Percentiles rank a stretch among this genome's conserved stretches.
Evolutionary conservation across 2,797 vertebrate species (phyloP).

Genomic region (Rallus crepitans): DNA sequence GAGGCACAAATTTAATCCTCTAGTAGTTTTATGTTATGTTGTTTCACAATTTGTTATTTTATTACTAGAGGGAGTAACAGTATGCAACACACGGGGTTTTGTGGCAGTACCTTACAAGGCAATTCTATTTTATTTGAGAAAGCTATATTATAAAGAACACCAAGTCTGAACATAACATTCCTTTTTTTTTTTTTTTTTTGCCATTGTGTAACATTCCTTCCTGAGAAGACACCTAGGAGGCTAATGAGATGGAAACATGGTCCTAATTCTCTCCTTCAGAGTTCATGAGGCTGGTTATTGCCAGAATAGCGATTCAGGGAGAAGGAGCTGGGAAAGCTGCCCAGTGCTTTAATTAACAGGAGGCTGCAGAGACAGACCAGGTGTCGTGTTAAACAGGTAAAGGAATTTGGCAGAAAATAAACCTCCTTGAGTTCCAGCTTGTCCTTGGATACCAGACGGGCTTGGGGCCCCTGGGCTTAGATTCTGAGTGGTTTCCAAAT

Average conservation of each 20-base stretch:
- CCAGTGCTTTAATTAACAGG: background rate
- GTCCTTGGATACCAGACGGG: too few relatives aligned
- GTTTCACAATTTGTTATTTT: background rate
- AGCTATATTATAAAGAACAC: background rate
- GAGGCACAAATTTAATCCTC: background rate
- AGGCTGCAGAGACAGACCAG: background rate
- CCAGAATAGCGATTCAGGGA: background rate
- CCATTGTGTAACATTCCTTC: background rate
- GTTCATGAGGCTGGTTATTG: background rate
- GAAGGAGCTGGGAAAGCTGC: background rate
- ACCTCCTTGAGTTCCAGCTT: too few relatives aligned
- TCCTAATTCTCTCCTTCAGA: background rate
- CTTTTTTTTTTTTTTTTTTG: background rate
- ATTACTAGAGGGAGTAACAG: background rate
- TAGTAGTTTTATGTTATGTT: background rate
- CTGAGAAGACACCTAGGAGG: background rate
- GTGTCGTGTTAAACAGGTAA: too few relatives aligned
- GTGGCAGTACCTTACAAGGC: background rate
- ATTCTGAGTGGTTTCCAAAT: too few relatives aligned
- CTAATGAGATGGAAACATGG: background rate
- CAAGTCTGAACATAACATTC: background rate
- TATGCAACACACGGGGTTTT: background rate
- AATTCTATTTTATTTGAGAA: background rate
- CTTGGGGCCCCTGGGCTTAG: too few relatives aligned
- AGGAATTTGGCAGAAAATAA: too few relatives aligned